Base-by-base conservation (phyloP, 2,888 invertebrate genomes). In the Zygothrica quintamaculata region DNA sequence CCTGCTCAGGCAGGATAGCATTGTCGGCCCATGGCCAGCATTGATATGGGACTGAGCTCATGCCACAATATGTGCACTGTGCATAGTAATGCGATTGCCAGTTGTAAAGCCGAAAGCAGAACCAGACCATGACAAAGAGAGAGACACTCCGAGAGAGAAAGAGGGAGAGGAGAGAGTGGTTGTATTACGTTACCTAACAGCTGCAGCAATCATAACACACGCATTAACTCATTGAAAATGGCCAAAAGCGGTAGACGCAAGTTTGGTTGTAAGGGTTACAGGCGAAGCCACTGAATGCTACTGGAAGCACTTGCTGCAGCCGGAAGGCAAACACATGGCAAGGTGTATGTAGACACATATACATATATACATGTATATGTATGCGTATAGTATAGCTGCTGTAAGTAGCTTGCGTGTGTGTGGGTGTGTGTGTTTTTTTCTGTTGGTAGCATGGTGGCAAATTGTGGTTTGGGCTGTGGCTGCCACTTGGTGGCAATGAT, bases 71-170 rank as follows among this genome's bases (percentile, higher is more conserved):
- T 62, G 55, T 51, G 58, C 34, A 58, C 25, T 47, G 59, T 65
- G 81, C 77, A 84, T 80, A 79, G 70, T 86, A 88, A 84, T 74
- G 73, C 77, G 86, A 82, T 87, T 85, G 81, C 69, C 60, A 40
- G 58, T 37, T 61, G 53, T 65, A 75, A 69, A 52, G 67, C 37
- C 58, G 43, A 34, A 18, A 51, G 37, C 33, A 22, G 12, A 39
- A 9, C 22, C 47, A 13, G 5, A 7, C 31, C 40, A 39, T 29
- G 26, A 13, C 26, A 34, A 31, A 66, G 42, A 18, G 37, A 5
- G 13, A 46, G 13, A n/a, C 22, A 9, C 18, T 25, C 11, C 18
- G n/a, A 16, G 9, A 31, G 37, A 37, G 11, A 16, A 33, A 12
- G 25, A 34, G 11, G 8, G 25, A 34, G 15, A 12, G 18, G 31